Evolutionary conservation across 2,113 vertebrate genomes (phyloP).

Genomic region (Marmota monax): DNA sequence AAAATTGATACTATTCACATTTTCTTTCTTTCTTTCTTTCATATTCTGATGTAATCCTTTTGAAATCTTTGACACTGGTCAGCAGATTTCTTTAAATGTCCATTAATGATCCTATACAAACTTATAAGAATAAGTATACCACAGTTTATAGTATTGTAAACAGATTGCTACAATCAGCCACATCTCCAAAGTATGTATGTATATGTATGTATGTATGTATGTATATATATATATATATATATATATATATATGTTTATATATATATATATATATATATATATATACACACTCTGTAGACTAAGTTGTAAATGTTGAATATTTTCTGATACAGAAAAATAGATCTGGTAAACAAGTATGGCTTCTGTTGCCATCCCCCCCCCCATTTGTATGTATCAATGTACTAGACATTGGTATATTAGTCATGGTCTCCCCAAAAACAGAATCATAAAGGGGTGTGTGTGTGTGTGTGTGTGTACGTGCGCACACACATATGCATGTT

Average conservation of each 20-base stretch:
- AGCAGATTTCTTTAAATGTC: conserved; percentile 15
- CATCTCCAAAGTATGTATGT: background rate
- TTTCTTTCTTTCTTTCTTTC: background rate
- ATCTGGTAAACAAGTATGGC: background rate
- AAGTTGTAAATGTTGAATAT: background rate
- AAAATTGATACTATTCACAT: background rate
- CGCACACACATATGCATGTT: rapidly evolving
- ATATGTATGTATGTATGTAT: too few species aligned
- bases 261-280: too few species aligned
- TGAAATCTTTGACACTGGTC: conserved; percentile 6
- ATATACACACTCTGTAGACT: background rate
- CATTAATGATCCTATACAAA: conserved; percentile 49
- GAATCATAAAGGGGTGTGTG: background rate
- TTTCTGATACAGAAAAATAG: background rate
- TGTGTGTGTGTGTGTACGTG: background rate
- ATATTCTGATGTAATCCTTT: background rate
- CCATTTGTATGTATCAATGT: background rate
- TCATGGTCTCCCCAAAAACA: background rate
- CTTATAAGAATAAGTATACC: background rate
- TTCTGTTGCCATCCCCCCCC: background rate
- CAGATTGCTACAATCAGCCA: background rate
- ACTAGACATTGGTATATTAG: background rate
- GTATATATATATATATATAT: background rate
- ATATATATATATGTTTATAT: too few species aligned
- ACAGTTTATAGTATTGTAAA: background rate